These are phyloP conservation scores for Buceros bicornis DNA, from an alignment of 2,797 vertebrate genomes.

Conservation along the genomic window DNA sequence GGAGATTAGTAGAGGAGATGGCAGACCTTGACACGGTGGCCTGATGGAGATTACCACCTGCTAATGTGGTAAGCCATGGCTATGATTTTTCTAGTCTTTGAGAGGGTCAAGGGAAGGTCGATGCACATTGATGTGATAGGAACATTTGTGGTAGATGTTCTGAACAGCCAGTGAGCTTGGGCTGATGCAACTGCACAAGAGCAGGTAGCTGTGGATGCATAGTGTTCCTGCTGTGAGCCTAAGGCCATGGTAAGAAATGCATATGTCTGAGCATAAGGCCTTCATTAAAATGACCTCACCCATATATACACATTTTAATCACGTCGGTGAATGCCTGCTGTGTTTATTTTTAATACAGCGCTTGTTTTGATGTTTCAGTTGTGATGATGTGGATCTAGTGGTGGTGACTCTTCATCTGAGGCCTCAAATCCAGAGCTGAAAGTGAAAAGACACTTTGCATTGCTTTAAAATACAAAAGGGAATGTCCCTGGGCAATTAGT, in stretches of 20 bases:
- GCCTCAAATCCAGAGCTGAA: conserved; percentile 65
- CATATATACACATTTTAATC: conserved; percentile 66
- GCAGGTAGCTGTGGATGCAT: conserved; percentile 20
- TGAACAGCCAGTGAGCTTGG: neutral
- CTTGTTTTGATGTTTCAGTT: conserved; percentile 73
- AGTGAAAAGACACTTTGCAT: conserved; percentile 73
- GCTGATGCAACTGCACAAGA: conserved; percentile 55
- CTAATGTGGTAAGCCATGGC: neutral
- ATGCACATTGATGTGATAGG: neutral
- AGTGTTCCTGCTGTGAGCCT: conserved; percentile 35
- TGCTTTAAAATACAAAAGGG: conserved; percentile 70
- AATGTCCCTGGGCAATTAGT: conserved; percentile 55
- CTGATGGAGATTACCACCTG: neutral
- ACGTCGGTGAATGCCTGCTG: conserved; percentile 55
- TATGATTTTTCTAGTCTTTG: neutral
- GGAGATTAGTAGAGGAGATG: neutral
- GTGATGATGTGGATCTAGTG: conserved; percentile 66
- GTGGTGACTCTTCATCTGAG: conserved; percentile 45
- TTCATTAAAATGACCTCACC: conserved; percentile 74
- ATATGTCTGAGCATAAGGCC: conserved; percentile 39
- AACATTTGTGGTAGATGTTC: neutral
- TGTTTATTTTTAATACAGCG: conserved; percentile 63
- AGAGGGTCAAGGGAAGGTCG: neutral
- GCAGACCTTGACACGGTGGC: neutral
- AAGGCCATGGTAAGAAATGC: conserved; percentile 60